A percentile compares a stretch with the other conserved stretches of the same genome.
phyloP scores from a whole-genome alignment of 2,888 invertebrate species.

The Tortricodes alternella region DNA sequence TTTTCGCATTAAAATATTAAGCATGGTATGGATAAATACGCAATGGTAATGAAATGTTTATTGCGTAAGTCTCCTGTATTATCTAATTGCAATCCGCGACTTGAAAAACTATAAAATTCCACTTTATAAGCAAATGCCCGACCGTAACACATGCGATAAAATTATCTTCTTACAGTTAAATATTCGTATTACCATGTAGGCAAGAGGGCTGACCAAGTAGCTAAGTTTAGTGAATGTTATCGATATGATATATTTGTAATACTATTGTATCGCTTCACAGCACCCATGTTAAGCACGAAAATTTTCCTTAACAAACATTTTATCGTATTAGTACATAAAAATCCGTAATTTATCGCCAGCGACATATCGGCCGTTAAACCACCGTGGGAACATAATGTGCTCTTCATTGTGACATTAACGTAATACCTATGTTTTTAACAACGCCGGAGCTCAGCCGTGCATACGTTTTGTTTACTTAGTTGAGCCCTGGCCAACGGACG shows the following conservation, averaged over 20 bases:
- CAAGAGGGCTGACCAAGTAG: too few relatives aligned
- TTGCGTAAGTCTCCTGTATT: too few relatives aligned
- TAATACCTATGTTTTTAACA: constrained; percentile 24
- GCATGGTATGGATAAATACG: too few relatives aligned
- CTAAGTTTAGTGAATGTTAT: too few relatives aligned
- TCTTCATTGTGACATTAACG: constrained; percentile 27
- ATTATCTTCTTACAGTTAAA: background rate
- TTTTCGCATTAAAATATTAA: too few relatives aligned
- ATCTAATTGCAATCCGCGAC: too few relatives aligned
- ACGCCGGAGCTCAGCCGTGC: background rate
- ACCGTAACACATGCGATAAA: background rate
- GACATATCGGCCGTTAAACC: constrained; percentile 14
- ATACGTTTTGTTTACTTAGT: background rate
- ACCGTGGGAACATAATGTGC: constrained; percentile 26
- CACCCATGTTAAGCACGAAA: background rate
- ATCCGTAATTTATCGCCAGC: constrained; percentile 22
- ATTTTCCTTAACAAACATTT: background rate
- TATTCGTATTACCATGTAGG: background rate
- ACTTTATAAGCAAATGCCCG: background rate
- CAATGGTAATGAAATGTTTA: too few relatives aligned
- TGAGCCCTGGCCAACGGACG: constrained; percentile 6
- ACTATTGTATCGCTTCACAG: too few relatives aligned
- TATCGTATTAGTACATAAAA: constrained; percentile 16
- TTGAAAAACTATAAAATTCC: too few relatives aligned
- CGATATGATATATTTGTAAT: too few relatives aligned